Evolutionary conservation across 2,888 invertebrate genomes (phyloP), one percentile per base, ranked within the genome.

Genomic region (Xanthorhoe designata): DNA sequence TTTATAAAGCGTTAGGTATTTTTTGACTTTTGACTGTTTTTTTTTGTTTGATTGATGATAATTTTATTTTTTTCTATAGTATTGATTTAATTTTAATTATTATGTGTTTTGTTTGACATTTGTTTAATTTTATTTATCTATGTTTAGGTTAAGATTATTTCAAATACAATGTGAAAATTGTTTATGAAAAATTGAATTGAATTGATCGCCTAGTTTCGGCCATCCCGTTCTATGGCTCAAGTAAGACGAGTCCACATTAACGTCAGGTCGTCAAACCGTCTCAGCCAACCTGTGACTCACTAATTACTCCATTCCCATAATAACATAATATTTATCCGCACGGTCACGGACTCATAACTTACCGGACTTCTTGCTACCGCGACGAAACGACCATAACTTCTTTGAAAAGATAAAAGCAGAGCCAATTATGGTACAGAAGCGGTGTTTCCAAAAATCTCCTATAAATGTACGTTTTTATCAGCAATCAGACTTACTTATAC

Each of bases 381-480:
- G 78, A 78, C 78, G 80, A 88, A 91, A 90, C 86, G 89, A 85
- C 89, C 89, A 88, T 85, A 85, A 85, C 75, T 92, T 92, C 92
- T 84, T 79, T 85, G 92, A 91, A 92, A 78, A 90, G 88, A 90
- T 92, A 90, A 91, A 87, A 77, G 84, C 84, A 82, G 73, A 78
- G 76, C 90, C 92, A 91, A 91, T 92, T 92, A 91, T 86, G 85
- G 87, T 73, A 74, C 83, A 76, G 78, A 76, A 84, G 89, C 89
- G 88, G 90, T 78, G 84, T 89, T 91, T 91, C 90, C 91, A 89
- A 91, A 91, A 91, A 91, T 89, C 84, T 79, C 78, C 84, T 84
- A 86, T 85, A 83, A 69, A 78, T 77, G 69, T 71, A 78, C 72
- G 74, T 78, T 83, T 85, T 90, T 90, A 91, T 91, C 91, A 87